Percentiles rank a stretch among this genome's conserved stretches.
phyloP scores from a whole-genome alignment of 2,888 invertebrate species.

The Ophioninae sp. region DNA sequence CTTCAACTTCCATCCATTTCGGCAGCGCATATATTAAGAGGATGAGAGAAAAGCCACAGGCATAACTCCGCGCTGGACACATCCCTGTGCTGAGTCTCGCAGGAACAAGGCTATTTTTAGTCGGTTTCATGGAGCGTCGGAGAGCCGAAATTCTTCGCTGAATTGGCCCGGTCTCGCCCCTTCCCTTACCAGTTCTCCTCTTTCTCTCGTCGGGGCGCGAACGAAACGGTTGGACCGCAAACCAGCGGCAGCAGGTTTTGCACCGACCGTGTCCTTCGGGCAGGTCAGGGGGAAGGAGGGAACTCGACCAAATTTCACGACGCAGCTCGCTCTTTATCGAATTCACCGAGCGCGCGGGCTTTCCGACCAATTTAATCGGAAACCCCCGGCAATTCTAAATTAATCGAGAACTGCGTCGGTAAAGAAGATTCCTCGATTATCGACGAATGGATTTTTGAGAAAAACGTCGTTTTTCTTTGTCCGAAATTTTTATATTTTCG shows the following conservation, averaged over 20 bases:
- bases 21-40: constrained; percentile 18
- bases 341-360: not conserved
- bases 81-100: constrained; percentile 38
- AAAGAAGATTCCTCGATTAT: not conserved
- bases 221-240: constrained; percentile 1
- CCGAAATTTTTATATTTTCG: no score
- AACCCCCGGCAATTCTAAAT: not conserved
- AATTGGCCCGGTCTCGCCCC: constrained; percentile 20
- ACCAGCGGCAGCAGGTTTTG: constrained; percentile 6
- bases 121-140: constrained; percentile 42
- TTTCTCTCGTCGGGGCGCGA: not conserved
- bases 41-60: constrained; percentile 29
- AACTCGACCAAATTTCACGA: not conserved
- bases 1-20: not conserved
- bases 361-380: not conserved
- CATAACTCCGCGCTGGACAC: constrained; percentile 51
- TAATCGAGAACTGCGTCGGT: not conserved
- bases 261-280: constrained; percentile 32
- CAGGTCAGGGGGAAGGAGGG: not conserved
- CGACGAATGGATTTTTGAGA: not conserved
- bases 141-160: constrained; percentile 53
- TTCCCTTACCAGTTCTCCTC: not conserved
- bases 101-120: constrained; percentile 57
- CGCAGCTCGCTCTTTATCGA: constrained; percentile 1
- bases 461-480: no score